phyloP scores from a whole-genome alignment of 2,113 vertebrate species.

The Smithornis capensis region DNA sequence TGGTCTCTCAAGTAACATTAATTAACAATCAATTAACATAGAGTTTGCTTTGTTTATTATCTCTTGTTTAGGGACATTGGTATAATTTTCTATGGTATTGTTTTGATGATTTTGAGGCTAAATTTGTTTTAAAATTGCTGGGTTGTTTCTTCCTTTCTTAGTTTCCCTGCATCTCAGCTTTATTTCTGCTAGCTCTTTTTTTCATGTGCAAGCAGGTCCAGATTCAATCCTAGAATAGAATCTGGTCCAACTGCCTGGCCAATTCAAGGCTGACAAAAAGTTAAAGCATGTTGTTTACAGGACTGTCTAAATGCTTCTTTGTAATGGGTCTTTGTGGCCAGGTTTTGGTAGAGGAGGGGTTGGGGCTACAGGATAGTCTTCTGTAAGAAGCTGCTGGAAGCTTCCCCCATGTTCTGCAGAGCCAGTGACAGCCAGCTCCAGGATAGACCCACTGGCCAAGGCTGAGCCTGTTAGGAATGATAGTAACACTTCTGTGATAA shows the following conservation, averaged over 20 bases:
- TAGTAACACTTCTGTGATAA: no score
- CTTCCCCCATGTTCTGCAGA: no score
- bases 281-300: background rate
- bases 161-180: background rate
- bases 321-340: no score
- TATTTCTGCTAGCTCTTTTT: background rate
- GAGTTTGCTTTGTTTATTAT: background rate
- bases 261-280: background rate
- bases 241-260: background rate
- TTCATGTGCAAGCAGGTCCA: background rate
- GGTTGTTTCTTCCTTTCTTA: background rate
- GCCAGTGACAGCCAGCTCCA: no score
- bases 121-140: background rate
- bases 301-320: background rate
- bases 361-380: no score
- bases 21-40: no score
- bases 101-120: background rate
- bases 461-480: no score
- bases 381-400: no score
- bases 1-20: background rate
- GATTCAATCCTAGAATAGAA: background rate
- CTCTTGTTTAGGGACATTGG: background rate
- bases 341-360: no score
- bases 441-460: no score
- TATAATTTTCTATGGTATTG: background rate